Evolutionary conservation across 2,888 invertebrate species (phyloP).

Genomic region (Scaeva pyrastri): DNA sequence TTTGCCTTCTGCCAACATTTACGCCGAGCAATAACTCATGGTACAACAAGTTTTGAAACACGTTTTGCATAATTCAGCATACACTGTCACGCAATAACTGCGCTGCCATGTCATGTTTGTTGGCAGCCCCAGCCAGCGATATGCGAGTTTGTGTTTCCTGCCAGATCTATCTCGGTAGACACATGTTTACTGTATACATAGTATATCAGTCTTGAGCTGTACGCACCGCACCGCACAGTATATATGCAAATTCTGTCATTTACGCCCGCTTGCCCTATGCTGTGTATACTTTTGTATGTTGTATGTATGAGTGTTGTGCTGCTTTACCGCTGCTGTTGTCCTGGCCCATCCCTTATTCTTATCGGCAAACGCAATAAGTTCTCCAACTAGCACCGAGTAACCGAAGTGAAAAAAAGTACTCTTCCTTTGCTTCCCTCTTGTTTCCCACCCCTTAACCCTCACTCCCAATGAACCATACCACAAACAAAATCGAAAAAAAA

Average conservation of each 20-base stretch:
- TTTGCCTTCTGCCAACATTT: conserved; percentile 34
- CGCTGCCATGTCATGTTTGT: conserved; percentile 72
- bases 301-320: not conserved
- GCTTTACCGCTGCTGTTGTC: conserved; percentile 17
- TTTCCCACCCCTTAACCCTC: not conserved
- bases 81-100: conserved; percentile 74
- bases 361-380: conserved; percentile 63
- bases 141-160: conserved; percentile 59
- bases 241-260: conserved; percentile 68
- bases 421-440: not conserved
- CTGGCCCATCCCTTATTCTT: conserved; percentile 40
- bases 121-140: conserved; percentile 59
- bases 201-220: conserved; percentile 54
- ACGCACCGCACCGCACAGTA: conserved; percentile 60
- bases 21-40: conserved; percentile 57
- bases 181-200: conserved; percentile 64
- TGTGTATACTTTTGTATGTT: no score
- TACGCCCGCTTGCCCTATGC: conserved; percentile 54
- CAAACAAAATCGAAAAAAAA: not conserved
- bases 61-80: conserved; percentile 77
- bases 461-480: not conserved
- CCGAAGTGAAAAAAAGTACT: conserved; percentile 35
- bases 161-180: conserved; percentile 69
- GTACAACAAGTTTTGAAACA: conserved; percentile 74
- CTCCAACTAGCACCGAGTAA: conserved; percentile 46